Conservation (phyloP, 2,113 vertebrate species). For the Peromyscus polionotus region DNA sequence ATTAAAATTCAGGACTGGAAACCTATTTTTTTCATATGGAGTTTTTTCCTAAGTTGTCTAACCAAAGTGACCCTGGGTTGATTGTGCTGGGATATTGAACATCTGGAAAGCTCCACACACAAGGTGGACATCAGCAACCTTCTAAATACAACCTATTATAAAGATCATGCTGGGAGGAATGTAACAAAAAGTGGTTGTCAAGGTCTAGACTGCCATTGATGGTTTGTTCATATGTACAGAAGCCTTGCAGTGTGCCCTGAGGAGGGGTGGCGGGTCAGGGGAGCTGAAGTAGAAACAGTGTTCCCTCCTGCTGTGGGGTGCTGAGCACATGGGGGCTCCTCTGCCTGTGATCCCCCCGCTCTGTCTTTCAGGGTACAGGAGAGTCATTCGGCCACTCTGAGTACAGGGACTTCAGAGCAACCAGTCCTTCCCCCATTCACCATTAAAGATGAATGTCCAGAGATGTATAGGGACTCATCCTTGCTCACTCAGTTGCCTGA, state of each 20-base stretch:
- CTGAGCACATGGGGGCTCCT: fast-evolving
- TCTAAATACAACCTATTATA: neutral
- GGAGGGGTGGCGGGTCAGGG: neutral
- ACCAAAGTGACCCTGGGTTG: neutral
- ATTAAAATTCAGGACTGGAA: neutral
- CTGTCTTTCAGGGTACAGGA: neutral
- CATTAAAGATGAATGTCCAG: neutral
- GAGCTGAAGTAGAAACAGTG: neutral
- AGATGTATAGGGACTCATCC: neutral
- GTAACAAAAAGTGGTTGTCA: neutral
- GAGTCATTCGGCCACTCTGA: neutral
- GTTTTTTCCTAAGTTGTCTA: neutral
- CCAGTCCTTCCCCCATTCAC: fast-evolving
- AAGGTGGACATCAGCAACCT: neutral
- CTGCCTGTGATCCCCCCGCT: neutral
- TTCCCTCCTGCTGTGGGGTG: neutral
- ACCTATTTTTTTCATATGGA: neutral
- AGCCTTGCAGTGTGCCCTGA: neutral
- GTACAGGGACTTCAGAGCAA: neutral
- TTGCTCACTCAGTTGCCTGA: neutral
- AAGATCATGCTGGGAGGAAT: neutral
- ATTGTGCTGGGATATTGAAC: neutral
- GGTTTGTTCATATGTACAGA: neutral
- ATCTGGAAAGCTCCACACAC: neutral
- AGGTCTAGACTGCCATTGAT: neutral